phyloP scores from a whole-genome alignment of 2,888 invertebrate species.

The Trissolcus japonicus region DNA sequence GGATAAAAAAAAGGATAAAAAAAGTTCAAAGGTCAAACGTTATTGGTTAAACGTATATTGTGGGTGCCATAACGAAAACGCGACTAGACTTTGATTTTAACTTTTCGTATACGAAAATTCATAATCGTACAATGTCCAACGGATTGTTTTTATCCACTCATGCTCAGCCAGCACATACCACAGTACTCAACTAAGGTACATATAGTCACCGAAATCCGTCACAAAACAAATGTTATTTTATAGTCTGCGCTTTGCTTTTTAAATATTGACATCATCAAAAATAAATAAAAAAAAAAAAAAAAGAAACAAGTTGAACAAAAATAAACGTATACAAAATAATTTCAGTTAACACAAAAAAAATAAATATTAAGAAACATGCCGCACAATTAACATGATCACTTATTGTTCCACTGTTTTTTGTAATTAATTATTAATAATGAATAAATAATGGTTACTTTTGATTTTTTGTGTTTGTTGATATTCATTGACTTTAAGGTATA shows the following conservation, averaged over 20 bases:
- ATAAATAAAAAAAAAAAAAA: constrained; percentile 12
- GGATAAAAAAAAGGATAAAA: constrained; percentile 18
- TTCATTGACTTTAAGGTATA: not conserved
- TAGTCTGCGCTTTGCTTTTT: constrained; percentile 37
- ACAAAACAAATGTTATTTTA: constrained; percentile 31
- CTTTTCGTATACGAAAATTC: not conserved
- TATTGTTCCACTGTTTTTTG: not conserved
- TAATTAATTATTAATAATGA: constrained; percentile 15
- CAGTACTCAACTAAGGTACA: constrained; percentile 76
- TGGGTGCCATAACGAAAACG: constrained; percentile 32
- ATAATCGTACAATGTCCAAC: not conserved
- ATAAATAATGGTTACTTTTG: not conserved
- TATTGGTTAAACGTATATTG: too few relatives aligned
- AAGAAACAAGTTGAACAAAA: not conserved
- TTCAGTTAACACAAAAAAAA: constrained; percentile 6
- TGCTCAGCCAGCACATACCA: constrained; percentile 77
- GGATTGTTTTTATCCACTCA: constrained; percentile 59
- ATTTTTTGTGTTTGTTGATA: not conserved
- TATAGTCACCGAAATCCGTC: constrained; percentile 61
- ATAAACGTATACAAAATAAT: constrained; percentile 10
- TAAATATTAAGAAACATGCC: not conserved
- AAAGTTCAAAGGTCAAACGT: constrained; percentile 39
- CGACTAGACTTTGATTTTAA: constrained; percentile 14
- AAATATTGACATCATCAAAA: constrained; percentile 11
- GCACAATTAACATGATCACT: constrained; percentile 22